These are phyloP conservation scores for Diglossa brunneiventris DNA, from an alignment of 2,113 vertebrate genomes.

Conservation along the genomic window DNA sequence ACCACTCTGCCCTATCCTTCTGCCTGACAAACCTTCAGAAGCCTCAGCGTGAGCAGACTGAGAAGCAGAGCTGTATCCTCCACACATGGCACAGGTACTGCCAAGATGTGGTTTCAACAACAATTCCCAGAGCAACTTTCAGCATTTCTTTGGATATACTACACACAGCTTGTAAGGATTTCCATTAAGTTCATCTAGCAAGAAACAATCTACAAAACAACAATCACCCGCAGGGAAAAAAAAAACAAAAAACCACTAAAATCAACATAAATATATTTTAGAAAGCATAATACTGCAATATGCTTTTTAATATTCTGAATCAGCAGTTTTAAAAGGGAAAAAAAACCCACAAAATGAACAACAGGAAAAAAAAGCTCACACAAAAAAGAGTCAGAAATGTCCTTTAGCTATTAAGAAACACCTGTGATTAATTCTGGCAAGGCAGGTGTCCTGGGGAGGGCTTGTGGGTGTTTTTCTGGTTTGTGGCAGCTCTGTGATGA, in stretches of 20 bases:
- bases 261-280: not conserved
- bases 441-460: not conserved
- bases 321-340: not conserved
- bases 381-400: not conserved
- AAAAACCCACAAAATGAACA: fast-evolving
- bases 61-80: not conserved
- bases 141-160: not conserved
- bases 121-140: not conserved
- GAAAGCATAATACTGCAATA: not conserved
- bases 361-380: fast-evolving
- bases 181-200: not conserved
- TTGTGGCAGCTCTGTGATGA: not conserved
- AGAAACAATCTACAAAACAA: not conserved
- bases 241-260: not conserved
- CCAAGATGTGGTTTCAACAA: not conserved
- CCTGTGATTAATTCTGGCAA: not conserved
- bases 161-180: not conserved
- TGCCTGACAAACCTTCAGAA: not conserved
- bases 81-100: not conserved
- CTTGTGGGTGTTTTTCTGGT: not conserved
- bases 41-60: not conserved
- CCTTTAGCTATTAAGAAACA: not conserved
- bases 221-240: not conserved
- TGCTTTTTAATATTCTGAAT: not conserved
- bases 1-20: not conserved